Base-by-base conservation (phyloP, 2,888 invertebrate species). In the Andrena haemorrhoa region DNA sequence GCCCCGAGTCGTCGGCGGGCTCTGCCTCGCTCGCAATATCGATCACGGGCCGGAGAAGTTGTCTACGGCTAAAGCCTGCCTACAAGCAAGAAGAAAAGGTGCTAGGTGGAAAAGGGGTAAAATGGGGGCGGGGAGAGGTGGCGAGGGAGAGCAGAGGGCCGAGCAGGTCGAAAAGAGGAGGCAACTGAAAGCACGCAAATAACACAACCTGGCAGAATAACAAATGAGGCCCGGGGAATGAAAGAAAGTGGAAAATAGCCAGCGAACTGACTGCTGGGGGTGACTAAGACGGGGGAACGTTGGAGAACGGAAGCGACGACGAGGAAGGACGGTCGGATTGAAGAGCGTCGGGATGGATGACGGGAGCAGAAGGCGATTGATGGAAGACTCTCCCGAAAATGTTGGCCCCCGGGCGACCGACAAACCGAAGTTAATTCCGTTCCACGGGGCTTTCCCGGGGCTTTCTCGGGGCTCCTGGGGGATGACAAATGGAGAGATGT, bases 141-240 rank as follows among this genome's bases (percentile, higher is more conserved):
- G 20, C 3, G 8, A 6, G 35, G 10, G n/a, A 41, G 20, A 53
- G 16, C 49, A 56, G 70, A 33, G 51, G 31, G 56, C 26, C 20
- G n/a, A 23, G 5, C 31, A 65, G 73, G 70, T 53, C 60, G 49
- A 63, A 41, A 60, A 58, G 53, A 20, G 53, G 69, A 63, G 56
- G 68, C 65, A 60, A 74, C 56, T 79, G 84, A 85, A 84, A 86
- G 87, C 89, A 86, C 87, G 91, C 89, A 90, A 91, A 91, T 90
- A 92, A 90, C 87, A 88, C 88, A 88, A 88, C 81, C 87, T 86
- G 89, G 87, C 87, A 88, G 91, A 91, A 92, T 92, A 92, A 92
- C 90, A 91, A 92, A 92, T 90, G 91, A 91, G 89, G 82, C 80
- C 16, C 64, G 49, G 72, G 1, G 68, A 78, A 86, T 81, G 79